Base-by-base conservation (phyloP, 1,140 invertebrate genomes). In the Papilio aristodemus region DNA sequence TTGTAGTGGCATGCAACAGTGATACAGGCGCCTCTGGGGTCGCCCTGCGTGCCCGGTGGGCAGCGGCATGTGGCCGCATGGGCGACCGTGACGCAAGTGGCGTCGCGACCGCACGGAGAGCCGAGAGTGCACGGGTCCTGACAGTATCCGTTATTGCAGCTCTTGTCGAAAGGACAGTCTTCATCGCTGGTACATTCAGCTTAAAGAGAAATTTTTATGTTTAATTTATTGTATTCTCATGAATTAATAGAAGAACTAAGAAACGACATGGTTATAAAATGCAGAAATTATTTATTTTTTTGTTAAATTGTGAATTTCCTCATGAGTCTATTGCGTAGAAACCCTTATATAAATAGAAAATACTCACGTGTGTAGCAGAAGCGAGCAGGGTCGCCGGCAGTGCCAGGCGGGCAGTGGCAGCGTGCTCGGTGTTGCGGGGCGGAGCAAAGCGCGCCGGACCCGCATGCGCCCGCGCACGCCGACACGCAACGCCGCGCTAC, bases 121-220 rank as follows among this genome's bases (percentile, higher is more conserved):
- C 93, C 92, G 14, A 93, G 89, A 0, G 92, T 76, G 78, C 97
- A 98, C 1, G 97, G 96, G 83, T 96, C 95, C 7, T 96, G 87
- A 76, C 97, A 98, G 73, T 96, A 96, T 71, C 94, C 93, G 71
- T 95, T 95, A 27, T 95, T 92, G 75, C 97, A 97, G 22, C 94
- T 94, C 82, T 96, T 97, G 78, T 98, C 96, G 77, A 95, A 96
- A 0, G 97, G 96, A 93, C 97, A 98, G 58, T 98, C 95, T 13
- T 93, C 91, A 81, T 98, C 95, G 4, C 92, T 87, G 75, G 94
- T 95, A 90, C 97, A 98, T 91, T 97, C 96, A 22, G 96, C 96
- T 97, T 81, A 46, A 93, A 93, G 19, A 73, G 72, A 70, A 71
- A 75, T 71, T 68, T 43, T 17, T n/a, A 46, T 9, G 19, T 17